These are phyloP conservation scores for Marmota flaviventris DNA, from an alignment of 2,113 vertebrate genomes.

Conservation along the genomic window DNA sequence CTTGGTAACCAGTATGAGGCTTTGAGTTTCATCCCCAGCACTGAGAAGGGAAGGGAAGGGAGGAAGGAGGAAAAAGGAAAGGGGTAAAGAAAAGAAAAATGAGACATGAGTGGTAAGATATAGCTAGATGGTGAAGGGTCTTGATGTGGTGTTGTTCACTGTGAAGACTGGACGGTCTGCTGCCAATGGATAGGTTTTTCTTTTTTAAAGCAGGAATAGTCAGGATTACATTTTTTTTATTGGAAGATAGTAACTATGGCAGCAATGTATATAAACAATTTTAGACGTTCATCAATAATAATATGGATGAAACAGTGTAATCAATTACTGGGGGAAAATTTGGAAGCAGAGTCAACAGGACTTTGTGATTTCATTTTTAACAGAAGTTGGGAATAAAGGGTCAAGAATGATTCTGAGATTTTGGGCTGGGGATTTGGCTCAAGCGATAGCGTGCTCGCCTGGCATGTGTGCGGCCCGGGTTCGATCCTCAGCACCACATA, in stretches of 20 bases:
- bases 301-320: neutral
- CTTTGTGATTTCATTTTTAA: neutral
- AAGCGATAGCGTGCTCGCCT: no score
- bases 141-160: neutral
- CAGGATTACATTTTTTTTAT: neutral
- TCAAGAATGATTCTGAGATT: neutral
- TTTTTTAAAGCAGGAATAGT: neutral
- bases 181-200: neutral
- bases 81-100: neutral
- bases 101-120: neutral
- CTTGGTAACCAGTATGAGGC: no score
- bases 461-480: no score
- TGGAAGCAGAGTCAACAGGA: neutral
- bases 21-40: no score
- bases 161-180: neutral
- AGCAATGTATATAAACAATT: neutral
- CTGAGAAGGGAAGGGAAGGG: no score
- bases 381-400: neutral
- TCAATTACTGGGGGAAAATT: neutral
- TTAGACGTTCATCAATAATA: neutral
- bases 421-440: neutral
- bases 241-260: neutral
- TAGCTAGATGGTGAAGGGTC: neutral
- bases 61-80: neutral
- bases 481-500: no score